These are phyloP conservation scores for Capricornis sumatraensis DNA, from an alignment of 2,113 vertebrate species.

Conservation along the genomic window DNA sequence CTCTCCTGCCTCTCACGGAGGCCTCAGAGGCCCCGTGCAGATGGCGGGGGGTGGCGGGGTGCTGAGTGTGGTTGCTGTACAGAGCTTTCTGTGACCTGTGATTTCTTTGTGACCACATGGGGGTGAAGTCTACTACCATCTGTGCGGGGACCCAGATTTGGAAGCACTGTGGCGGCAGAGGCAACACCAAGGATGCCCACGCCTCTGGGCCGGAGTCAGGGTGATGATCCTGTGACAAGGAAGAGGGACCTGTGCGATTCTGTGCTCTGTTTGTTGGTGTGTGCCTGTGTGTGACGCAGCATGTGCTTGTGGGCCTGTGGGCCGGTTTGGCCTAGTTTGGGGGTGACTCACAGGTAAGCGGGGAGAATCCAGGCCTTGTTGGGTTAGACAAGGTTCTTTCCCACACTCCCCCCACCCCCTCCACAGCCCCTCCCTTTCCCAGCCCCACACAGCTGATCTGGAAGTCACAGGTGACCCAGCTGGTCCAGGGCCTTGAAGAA, in stretches of 20 bases:
- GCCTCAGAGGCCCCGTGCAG: not conserved
- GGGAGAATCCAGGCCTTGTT: constrained; percentile 61
- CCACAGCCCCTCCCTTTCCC: constrained; percentile 50
- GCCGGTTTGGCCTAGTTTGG: constrained; percentile 71
- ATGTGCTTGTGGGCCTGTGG: constrained; percentile 38
- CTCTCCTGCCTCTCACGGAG: not conserved
- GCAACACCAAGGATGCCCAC: not conserved
- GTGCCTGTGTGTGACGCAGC: not conserved
- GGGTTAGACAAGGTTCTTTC: constrained; percentile 47
- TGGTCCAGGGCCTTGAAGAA: not conserved
- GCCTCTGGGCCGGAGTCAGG: not conserved
- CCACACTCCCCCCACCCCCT: constrained; percentile 27
- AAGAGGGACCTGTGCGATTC: not conserved
- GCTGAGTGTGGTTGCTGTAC: not conserved
- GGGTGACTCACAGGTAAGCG: constrained; percentile 71
- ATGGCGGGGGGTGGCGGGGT: fast-evolving
- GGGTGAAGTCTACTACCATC: not conserved
- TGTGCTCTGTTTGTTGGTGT: not conserved
- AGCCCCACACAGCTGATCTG: constrained; percentile 24
- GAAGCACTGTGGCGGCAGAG: not conserved
- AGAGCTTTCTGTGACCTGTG: not conserved
- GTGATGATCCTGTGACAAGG: not conserved
- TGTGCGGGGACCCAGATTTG: not conserved
- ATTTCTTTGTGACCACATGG: not conserved
- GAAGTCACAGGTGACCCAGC: constrained; percentile 32